Evolutionary conservation across 2,797 vertebrate genomes (phyloP), one percentile per base, ranked within the genome.

Genomic region (Peromyscus melanophrys): DNA sequence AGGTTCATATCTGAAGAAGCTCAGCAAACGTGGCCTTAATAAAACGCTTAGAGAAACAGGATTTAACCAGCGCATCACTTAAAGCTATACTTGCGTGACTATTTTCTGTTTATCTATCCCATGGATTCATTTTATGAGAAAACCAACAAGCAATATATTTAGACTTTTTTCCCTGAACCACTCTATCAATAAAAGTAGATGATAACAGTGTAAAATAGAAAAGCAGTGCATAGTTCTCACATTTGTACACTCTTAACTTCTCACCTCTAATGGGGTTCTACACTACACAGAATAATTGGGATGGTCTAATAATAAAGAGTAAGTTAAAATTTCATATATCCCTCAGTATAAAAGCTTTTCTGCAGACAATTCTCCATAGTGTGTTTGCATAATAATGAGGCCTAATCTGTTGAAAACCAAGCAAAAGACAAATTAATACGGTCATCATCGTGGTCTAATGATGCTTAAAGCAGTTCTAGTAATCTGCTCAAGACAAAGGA

Each of bases 401-500:
- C 78, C 96, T 97, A 98, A 98, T 98, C 98, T 98, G 98, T 97
- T 98, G 96, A 98, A 98, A 99, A 99, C 98, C 97, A 99, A 98
- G 97, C 97, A 98, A 98, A 99, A 98, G 97, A 96, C 98, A 99
- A 99, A 99, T 98, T 98, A 98, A 98, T 98, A 98, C 98, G 97
- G 98, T 98, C 82, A 96, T 98, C 97, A 97, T 98, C 98, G 98
- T 98, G 97, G 97, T 97, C 97, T 98, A 98, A 98, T 98, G 97
- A 98, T 97, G 98, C 98, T 98, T 99, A 98, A 98, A 98, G 97
- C 98, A 98, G 98, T 99, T 98, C 98, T 98, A 98, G 98, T 98
- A 99, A 98, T 99, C 98, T 98, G 98, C 97, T 99, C 97, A 88
- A 98, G 98, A 99, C 98, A 99, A 99, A 99, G 98, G 97, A 78